These are phyloP conservation scores for Notospermus geniculatus DNA, from an alignment of 1,140 invertebrate species.

Conservation along the genomic window DNA sequence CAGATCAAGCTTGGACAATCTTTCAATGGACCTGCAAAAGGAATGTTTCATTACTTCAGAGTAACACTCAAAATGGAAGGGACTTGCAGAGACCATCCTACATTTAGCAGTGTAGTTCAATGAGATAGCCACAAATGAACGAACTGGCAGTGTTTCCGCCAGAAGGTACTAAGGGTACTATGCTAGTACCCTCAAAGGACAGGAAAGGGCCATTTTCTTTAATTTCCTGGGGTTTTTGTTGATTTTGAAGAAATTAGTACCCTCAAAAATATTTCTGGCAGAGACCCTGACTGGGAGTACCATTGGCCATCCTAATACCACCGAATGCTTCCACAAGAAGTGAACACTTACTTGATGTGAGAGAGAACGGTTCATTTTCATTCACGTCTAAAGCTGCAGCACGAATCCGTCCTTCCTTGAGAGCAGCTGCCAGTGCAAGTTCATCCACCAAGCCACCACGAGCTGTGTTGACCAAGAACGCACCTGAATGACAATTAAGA, in stretches of 20 bases:
- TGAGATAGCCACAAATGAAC: no score
- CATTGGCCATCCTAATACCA: neutral
- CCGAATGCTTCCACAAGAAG: neutral
- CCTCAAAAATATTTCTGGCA: no score
- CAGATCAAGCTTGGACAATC: constrained; percentile 96
- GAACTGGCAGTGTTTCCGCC: no score
- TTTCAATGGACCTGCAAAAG: constrained; percentile 78
- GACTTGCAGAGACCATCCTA: no score
- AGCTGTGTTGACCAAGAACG: constrained; percentile 98
- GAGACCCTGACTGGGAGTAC: no score
- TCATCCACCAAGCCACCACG: constrained; percentile 97
- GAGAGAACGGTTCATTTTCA: constrained; percentile 97
- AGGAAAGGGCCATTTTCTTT: no score
- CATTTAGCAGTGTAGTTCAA: no score
- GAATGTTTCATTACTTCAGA: constrained; percentile 12
- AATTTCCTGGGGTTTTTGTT: no score
- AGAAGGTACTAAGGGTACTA: no score
- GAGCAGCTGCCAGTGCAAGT: constrained; percentile 86
- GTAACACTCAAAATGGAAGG: neutral
- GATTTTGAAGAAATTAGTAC: no score
- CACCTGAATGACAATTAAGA: constrained; percentile 65
- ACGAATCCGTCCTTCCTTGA: constrained; percentile 96
- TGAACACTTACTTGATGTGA: constrained; percentile 77
- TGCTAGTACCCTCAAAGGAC: no score
- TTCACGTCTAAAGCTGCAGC: constrained; percentile 97